phyloP scores from a whole-genome alignment of 2,113 vertebrate species.

The Microcebus jonahi region DNA sequence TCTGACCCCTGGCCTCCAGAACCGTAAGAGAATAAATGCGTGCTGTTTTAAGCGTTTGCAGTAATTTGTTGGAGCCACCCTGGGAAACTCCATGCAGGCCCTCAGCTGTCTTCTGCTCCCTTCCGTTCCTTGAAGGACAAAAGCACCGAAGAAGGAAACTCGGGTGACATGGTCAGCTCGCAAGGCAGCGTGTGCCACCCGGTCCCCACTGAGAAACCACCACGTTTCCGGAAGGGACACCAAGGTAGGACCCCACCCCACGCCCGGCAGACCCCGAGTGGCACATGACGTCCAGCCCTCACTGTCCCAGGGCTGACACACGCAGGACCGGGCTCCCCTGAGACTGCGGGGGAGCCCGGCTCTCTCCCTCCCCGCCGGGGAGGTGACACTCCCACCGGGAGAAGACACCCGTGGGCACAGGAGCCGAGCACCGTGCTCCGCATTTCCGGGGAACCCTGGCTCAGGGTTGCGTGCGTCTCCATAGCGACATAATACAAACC shows the following conservation, averaged over 20 bases:
- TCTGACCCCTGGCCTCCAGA: not conserved
- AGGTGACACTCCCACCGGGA: not conserved
- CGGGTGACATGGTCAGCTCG: too few relatives aligned
- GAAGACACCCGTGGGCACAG: too few relatives aligned
- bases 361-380: too few relatives aligned
- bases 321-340: fast-evolving
- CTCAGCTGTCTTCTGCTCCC: not conserved
- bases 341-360: not conserved
- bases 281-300: too few relatives aligned
- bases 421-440: not conserved
- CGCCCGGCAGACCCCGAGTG: not conserved
- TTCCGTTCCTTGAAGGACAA: not conserved
- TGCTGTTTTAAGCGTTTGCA: not conserved
- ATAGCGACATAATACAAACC: fast-evolving
- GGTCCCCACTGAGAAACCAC: not conserved
- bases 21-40: not conserved
- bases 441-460: too few relatives aligned
- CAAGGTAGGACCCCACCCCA: not conserved
- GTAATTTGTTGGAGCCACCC: not conserved
- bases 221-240: not conserved
- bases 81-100: not conserved
- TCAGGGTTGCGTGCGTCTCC: not conserved
- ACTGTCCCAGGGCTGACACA: not conserved
- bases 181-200: not conserved
- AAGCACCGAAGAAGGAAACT: not conserved